phyloP scores from a whole-genome alignment of 2,888 invertebrate genomes.

The Hemistola chrysoprasaria region DNA sequence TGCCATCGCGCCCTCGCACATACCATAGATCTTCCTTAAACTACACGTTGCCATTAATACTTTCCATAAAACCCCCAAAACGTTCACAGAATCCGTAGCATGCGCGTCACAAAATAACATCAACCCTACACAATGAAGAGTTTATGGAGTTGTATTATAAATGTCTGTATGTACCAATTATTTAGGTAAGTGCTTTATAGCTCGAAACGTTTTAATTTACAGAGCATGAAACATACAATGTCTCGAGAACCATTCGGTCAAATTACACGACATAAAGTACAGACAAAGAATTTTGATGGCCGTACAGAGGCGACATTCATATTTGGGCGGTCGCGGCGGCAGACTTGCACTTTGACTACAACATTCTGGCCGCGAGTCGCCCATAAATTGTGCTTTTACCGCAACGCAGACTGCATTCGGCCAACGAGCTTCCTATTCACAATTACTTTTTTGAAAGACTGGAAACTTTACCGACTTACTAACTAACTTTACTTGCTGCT shows the following conservation, averaged over 20 bases:
- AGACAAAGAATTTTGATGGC: constrained; percentile 56
- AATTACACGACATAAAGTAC: constrained; percentile 37
- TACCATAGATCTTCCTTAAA: no score
- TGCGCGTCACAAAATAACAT: no score
- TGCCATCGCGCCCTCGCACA: no score
- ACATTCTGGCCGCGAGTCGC: constrained; percentile 60
- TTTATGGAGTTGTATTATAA: no score
- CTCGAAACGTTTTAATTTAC: background rate
- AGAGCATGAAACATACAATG: constrained; percentile 3
- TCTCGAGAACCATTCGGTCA: constrained; percentile 10
- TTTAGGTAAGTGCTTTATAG: no score
- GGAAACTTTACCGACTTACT: constrained; percentile 37
- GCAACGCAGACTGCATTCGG: constrained; percentile 59
- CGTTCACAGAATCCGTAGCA: no score
- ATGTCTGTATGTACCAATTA: no score
- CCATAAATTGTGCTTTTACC: constrained; percentile 61
- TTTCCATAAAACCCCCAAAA: no score
- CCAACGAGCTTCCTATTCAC: constrained; percentile 37
- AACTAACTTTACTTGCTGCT: constrained; percentile 15
- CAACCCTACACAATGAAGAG: no score
- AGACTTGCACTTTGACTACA: constrained; percentile 53
- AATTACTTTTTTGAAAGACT: constrained; percentile 51
- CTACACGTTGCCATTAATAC: no score
- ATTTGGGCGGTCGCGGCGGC: constrained; percentile 48
- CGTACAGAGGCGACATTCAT: constrained; percentile 47